These are phyloP conservation scores for Ophiodon elongatus DNA, from an alignment of 2,113 vertebrate species.

Conservation along the genomic window DNA sequence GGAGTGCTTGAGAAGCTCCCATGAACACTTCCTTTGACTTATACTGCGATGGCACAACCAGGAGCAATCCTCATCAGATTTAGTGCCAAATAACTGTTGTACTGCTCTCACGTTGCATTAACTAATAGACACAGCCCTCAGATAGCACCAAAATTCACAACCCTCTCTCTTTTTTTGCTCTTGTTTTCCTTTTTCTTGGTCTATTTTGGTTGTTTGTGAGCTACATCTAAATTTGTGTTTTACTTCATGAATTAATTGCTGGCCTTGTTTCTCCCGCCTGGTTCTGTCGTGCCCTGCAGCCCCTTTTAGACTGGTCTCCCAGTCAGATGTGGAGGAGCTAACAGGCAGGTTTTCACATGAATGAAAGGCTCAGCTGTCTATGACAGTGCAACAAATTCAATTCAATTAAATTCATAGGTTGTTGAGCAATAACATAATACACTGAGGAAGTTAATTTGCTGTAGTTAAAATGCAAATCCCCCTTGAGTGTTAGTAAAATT, in stretches of 20 bases:
- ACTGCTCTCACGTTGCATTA: constrained; percentile 53
- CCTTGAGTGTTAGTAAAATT: background rate
- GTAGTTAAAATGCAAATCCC: background rate
- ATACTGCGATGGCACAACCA: constrained; percentile 5
- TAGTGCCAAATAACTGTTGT: constrained; percentile 34
- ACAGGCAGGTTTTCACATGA: constrained; percentile 36
- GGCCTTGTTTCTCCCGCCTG: constrained; percentile 31
- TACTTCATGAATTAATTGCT: constrained; percentile 41
- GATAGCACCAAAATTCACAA: constrained; percentile 14
- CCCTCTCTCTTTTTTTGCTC: background rate
- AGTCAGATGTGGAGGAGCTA: constrained; percentile 20
- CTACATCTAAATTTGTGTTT: constrained; percentile 20
- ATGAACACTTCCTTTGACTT: constrained; percentile 12
- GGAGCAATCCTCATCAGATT: constrained; percentile 28
- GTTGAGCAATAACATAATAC: background rate
- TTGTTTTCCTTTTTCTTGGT: background rate
- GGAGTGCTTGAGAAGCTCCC: constrained; percentile 15
- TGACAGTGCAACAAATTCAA: no score
- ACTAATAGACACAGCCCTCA: constrained; percentile 58
- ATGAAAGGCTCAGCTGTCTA: constrained; percentile 18
- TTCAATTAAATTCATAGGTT: background rate
- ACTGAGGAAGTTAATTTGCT: background rate
- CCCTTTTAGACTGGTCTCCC: constrained; percentile 29
- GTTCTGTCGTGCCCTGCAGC: constrained; percentile 30
- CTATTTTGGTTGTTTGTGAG: constrained; percentile 35